phyloP scores from a whole-genome alignment of 2,888 invertebrate species.

The Ichneumon xanthorius region DNA sequence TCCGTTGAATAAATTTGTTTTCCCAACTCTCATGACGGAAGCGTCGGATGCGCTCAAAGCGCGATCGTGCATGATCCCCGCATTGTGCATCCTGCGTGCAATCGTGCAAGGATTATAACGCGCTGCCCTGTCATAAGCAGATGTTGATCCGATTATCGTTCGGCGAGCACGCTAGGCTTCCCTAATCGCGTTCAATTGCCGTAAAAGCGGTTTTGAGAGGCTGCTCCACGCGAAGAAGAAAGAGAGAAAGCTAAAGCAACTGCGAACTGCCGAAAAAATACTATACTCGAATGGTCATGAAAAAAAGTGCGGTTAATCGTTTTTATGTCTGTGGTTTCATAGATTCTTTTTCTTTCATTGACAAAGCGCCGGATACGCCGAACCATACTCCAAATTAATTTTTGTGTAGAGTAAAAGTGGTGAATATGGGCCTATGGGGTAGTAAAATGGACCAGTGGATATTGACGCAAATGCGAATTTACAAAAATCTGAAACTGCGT shows the following conservation, averaged over 20 bases:
- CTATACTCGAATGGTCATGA: conserved; percentile 55
- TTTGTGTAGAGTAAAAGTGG: background rate
- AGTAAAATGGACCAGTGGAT: no score
- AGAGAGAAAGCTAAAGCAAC: conserved; percentile 37
- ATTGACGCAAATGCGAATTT: no score
- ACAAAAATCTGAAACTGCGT: background rate
- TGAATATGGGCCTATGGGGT: background rate
- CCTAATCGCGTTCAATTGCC: conserved; percentile 83
- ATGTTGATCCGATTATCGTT: conserved; percentile 80
- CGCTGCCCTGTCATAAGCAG: conserved; percentile 82
- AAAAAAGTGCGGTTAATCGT: conserved; percentile 52
- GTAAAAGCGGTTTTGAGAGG: conserved; percentile 79
- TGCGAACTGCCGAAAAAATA: conserved; percentile 56
- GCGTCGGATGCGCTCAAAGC: conserved; percentile 44
- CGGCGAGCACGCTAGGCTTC: conserved; percentile 72
- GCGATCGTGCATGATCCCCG: conserved; percentile 57
- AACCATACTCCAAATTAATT: conserved; percentile 45
- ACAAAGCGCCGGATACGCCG: conserved; percentile 3
- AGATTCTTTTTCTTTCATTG: conserved; percentile 43
- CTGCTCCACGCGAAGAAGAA: conserved; percentile 44
- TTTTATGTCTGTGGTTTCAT: conserved; percentile 27
- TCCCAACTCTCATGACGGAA: conserved; percentile 9
- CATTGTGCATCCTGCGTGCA: conserved; percentile 64
- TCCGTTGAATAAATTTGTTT: conserved; percentile 22
- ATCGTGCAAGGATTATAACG: conserved; percentile 77